Evolutionary conservation across 2,113 vertebrate species (phyloP), one percentile per base, ranked within the genome.

Genomic region (Lycocorax pyrrhopterus): DNA sequence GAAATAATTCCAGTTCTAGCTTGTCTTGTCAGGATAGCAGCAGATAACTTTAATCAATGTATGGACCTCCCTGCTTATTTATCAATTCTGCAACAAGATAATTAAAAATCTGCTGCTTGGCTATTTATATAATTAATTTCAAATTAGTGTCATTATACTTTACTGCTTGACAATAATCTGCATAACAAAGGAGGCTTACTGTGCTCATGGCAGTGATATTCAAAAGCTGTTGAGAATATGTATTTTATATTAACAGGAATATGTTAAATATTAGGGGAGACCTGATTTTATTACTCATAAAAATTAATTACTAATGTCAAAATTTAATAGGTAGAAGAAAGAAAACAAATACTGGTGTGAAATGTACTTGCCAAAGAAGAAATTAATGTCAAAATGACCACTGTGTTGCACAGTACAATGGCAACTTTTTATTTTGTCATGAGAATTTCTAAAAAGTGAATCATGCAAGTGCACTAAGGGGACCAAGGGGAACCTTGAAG

Each of bases 51-150:
- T 74, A 92, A 53, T 87, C 73, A 91, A 77, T 55, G 14, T 55
- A 63, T 55, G 43, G 20, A 62, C 62, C 55, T 66, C 41, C 16
- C 39, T 63, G 43, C 37, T 80, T 71, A 88, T 79, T 85, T 56
- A 67, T 55, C 53, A 90, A 77, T 92, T 96, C 55, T 59, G 26
- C 83, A 88, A 63, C 9, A 84, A 81, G 18, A 27, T 81, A 93
- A 92, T 88, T 90, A 86, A 95, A 94, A 92, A 78, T 74, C 29
- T 68, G 22, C 47, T 84, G 22, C 23, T 79, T 84, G 22, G 29
- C 8, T 44, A 76, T 92, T 85, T 93, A 79, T 89, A 75, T 68
- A 16, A 60, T 72, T 87, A 85, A 85, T 92, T 94, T 88, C 27
- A 64, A 88, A 56, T 83, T 73, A 76, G 33, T 75, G 30, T 82